Conservation (phyloP, 2,113 vertebrate genomes). For the Datnioides undecimradiatus region DNA sequence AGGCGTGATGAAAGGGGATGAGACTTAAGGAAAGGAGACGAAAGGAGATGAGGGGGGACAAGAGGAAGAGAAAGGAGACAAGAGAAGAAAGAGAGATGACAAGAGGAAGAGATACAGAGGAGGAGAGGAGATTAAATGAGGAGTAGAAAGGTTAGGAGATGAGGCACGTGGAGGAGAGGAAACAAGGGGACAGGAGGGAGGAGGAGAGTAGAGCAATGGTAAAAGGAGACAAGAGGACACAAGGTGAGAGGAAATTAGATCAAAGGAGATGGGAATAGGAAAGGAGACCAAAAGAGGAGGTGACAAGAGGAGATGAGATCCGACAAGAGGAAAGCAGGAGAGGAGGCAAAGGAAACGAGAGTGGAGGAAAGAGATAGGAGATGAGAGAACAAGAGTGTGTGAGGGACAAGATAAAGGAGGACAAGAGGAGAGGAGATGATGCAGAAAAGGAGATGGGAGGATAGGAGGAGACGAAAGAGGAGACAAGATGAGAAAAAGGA, state of each 20-base stretch:
- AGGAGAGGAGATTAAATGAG: neutral
- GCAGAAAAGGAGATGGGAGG: neutral
- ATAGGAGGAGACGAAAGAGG: neutral
- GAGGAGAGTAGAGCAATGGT: neutral
- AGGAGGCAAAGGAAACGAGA: too few relatives aligned
- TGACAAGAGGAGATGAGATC: too few relatives aligned
- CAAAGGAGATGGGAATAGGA: neutral
- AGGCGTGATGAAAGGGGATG: neutral
- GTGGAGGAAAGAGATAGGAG: neutral
- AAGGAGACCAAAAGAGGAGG: neutral
- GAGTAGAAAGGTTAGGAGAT: neutral
- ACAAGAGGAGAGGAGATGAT: conserved; percentile 17
- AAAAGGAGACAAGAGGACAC: neutral
- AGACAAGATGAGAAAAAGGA: neutral
- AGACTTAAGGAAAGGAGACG: neutral
- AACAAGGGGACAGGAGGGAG: neutral
- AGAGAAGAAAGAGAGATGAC: neutral
- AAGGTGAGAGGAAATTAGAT: neutral
- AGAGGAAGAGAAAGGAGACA: neutral
- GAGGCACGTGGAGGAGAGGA: neutral
- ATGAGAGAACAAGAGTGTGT: neutral
- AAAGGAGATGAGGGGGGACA: neutral
- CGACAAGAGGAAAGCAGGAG: neutral
- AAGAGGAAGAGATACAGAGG: neutral
- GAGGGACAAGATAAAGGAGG: neutral